Conservation (phyloP, 2,797 vertebrate genomes). For the Platalea minor region DNA sequence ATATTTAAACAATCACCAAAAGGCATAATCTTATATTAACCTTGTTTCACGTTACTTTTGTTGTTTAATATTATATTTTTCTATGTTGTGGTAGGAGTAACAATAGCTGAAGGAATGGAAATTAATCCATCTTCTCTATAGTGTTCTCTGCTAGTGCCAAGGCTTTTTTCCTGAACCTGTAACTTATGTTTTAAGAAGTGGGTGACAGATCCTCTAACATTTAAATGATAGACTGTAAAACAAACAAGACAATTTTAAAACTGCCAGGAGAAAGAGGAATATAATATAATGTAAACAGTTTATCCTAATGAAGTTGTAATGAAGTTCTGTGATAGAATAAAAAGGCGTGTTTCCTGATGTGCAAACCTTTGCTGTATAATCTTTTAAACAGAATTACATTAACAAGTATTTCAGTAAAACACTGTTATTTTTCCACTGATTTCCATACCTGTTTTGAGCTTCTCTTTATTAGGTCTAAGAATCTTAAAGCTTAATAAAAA, state of each 20-base stretch:
- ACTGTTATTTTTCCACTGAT: neutral
- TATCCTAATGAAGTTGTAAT: neutral
- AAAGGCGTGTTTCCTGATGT: neutral
- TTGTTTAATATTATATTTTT: neutral
- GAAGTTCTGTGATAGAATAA: neutral
- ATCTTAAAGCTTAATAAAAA: neutral
- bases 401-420: neutral
- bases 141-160: neutral
- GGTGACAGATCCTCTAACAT: neutral
- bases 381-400: neutral
- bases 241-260: neutral
- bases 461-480: neutral
- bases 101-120: neutral
- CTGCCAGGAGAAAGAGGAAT: neutral
- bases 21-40: neutral
- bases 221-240: neutral
- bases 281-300: neutral
- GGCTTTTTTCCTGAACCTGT: neutral
- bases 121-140: neutral
- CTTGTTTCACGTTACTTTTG: neutral
- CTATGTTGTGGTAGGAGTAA: neutral
- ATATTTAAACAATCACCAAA: neutral
- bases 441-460: neutral
- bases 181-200: neutral
- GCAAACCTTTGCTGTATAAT: neutral